These are phyloP conservation scores for Puntigrus tetrazona DNA, from an alignment of 2,113 vertebrate genomes.

Conservation along the genomic window DNA sequence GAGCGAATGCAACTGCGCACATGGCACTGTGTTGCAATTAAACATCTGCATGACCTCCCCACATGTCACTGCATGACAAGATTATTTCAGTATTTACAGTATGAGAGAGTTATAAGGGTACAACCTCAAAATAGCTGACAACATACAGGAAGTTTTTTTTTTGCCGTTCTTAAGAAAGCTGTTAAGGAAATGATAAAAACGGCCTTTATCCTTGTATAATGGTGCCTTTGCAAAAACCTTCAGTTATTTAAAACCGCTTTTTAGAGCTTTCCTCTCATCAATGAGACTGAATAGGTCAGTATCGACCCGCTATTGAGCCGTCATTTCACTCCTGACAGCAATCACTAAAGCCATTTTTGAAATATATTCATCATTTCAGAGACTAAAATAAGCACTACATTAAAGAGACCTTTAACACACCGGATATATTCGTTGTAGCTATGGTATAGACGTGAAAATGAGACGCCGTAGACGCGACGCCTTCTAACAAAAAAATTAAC, in stretches of 20 bases:
- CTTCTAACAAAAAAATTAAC: constrained; percentile 65
- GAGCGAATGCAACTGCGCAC: constrained; percentile 39
- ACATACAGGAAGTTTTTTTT: constrained; percentile 9
- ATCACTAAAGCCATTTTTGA: neutral
- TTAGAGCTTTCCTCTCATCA: neutral
- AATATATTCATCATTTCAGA: neutral
- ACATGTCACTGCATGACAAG: neutral
- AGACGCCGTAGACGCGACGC: neutral
- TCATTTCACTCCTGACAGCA: neutral
- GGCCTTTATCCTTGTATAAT: neutral
- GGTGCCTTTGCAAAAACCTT: neutral
- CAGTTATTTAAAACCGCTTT: neutral
- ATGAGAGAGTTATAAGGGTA: neutral
- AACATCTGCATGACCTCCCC: constrained; percentile 12
- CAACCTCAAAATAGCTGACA: constrained; percentile 13
- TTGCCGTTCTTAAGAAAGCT: neutral
- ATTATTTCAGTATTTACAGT: constrained; percentile 30
- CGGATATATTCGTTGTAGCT: neutral
- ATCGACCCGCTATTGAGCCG: neutral
- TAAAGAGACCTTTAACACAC: neutral
- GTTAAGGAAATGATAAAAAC: neutral
- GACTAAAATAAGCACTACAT: neutral
- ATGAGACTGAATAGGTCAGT: neutral
- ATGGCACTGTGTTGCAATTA: constrained; percentile 3
- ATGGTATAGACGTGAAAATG: constrained; percentile 2